A percentile compares a stretch with the other conserved stretches of the same genome.
Conservation (phyloP, 2,113 vertebrate species). For the Manacus vitellinus region DNA sequence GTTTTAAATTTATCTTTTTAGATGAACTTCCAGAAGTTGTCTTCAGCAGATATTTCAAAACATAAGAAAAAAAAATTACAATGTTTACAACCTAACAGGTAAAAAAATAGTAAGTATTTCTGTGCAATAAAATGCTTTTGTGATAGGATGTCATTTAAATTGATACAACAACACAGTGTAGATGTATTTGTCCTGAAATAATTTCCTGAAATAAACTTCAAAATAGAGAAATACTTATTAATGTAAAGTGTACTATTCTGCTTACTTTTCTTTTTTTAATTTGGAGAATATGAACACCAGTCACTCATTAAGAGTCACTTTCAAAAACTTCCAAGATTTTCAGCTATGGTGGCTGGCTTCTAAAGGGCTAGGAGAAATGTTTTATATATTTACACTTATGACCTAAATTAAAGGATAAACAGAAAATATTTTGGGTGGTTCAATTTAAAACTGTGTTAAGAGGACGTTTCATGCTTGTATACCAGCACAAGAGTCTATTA, state of each 20-base stretch:
- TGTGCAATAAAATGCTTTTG: background rate
- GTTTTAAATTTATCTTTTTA: background rate
- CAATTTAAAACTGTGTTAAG: background rate
- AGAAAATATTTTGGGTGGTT: background rate
- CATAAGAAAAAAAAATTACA: background rate
- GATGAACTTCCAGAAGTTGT: background rate
- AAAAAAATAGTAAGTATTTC: background rate
- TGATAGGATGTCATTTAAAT: background rate
- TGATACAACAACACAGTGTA: background rate
- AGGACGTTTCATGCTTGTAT: background rate
- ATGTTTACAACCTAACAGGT: fast-evolving
- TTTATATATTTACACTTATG: background rate
- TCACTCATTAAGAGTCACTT: fast-evolving
- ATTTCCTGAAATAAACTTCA: background rate
- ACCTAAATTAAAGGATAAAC: background rate
- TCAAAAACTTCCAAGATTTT: background rate
- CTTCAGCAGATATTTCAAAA: background rate
- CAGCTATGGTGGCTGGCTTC: background rate
- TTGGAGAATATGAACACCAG: background rate
- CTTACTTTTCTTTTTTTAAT: background rate
- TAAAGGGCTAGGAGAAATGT: background rate
- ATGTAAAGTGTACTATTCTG: background rate
- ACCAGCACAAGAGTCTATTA: background rate
- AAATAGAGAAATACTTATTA: background rate
- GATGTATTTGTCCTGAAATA: background rate